Evolutionary conservation across 2,888 invertebrate species (phyloP).

Genomic region (Unio delphinus): DNA sequence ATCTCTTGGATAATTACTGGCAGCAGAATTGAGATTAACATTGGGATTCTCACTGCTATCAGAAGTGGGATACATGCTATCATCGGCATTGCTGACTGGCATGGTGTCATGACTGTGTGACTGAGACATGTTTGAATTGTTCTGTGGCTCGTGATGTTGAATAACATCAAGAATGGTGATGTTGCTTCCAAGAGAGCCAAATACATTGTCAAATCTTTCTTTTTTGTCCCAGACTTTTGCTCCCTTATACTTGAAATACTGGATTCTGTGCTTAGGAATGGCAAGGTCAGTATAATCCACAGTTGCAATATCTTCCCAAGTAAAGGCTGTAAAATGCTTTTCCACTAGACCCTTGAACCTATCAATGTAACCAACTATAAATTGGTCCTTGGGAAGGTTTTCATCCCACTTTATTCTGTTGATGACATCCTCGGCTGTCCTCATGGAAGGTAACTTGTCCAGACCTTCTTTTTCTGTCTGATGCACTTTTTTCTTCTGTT

Average conservation of each 20-base stretch:
- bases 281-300: constrained; percentile 72
- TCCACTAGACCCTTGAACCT: constrained; percentile 73
- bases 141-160: constrained; percentile 40
- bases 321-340: constrained; percentile 71
- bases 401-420: constrained; percentile 73
- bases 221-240: constrained; percentile 73
- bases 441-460: constrained; percentile 69
- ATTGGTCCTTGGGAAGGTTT: constrained; percentile 64
- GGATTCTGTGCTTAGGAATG: constrained; percentile 73
- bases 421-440: constrained; percentile 73
- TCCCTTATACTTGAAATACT: constrained; percentile 73
- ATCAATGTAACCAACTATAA: constrained; percentile 73
- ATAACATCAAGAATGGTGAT: constrained; percentile 65
- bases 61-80: neutral
- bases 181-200: constrained; percentile 70
- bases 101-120: constrained; percentile 14
- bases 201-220: constrained; percentile 71
- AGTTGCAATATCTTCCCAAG: constrained; percentile 72
- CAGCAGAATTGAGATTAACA: too few species aligned
- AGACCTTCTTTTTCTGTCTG: constrained; percentile 39
- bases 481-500: constrained; percentile 25
- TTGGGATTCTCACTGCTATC: neutral
- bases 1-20: neutral
- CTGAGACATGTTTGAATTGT: neutral
- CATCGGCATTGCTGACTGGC: constrained; percentile 9